Evolutionary conservation across 2,888 invertebrate genomes (phyloP), one percentile per base, ranked within the genome.

Genomic region (Callinectes sapidus): DNA sequence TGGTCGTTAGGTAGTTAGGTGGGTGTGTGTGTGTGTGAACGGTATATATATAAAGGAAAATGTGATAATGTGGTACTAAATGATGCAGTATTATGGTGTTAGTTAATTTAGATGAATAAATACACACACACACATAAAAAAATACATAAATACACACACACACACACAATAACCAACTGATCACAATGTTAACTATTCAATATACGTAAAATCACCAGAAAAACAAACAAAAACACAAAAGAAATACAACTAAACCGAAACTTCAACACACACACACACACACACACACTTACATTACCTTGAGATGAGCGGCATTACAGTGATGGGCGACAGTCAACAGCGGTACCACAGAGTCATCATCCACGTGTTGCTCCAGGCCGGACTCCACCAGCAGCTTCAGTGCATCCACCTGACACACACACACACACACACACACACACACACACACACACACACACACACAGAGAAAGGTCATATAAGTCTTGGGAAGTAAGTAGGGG

Each of bases 311-410:
- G 28, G 97, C 97, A 95, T 97, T 97, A 95, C 97, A 97, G 95
- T 97, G 97, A 95, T 97, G 97, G 3, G 97, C 97, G 95, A 97
- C 96, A 94, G 97, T 97, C 89, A 97, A 96, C 90, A 97, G 96
- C 95, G 97, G 97, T 88, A 97, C 96, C 1, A 97, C 97, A 5
- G 97, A 97, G 91, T 97, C 97, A 92, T 96, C 96, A 95, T 97
- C 97, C 91, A 97, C 96, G 95, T 96, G 96, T 13, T 96, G 95
- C 95, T 96, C 96, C 66, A 97, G 95, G 16, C 96, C 96, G 94
- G 96, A 96, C 95, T 97, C 97, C 95, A 97, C 97, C 39, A 97
- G 96, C 94, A 96, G 96, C 95, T 97, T 97, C 92, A 97, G 95
- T 87, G 96, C 96, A 95, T 97, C 97, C 94, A 97, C 96, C 95